A percentile compares a stretch with the other conserved stretches of the same genome.
phyloP scores from a whole-genome alignment of 2,797 vertebrate species.

The Hyperoplus lanceolatus region DNA sequence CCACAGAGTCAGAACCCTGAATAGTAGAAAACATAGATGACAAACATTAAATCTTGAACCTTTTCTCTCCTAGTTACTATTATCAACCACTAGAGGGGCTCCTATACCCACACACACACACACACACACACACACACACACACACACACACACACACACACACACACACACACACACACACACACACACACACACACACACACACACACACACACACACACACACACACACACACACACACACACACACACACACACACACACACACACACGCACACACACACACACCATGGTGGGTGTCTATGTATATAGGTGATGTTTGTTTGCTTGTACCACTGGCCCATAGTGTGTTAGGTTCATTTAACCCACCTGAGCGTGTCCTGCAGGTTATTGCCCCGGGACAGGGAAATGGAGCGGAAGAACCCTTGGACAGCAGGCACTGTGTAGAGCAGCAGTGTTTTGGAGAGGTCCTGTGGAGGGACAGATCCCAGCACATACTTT shows the following conservation, averaged over 20 bases:
- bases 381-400: constrained; percentile 98
- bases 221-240: too few relatives aligned
- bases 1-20: constrained; percentile 97
- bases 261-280: too few relatives aligned
- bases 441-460: constrained; percentile 97
- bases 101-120: constrained; percentile 35
- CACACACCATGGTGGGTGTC: background rate
- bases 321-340: background rate
- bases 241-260: constrained; percentile 1
- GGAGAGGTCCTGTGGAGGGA: constrained; percentile 90
- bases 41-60: background rate
- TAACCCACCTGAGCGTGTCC: constrained; percentile 93
- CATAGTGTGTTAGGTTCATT: background rate
- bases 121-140: too few relatives aligned
- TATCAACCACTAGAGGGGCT: constrained; percentile 78
- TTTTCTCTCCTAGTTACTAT: background rate
- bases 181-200: constrained; percentile 3
- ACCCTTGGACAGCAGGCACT: constrained; percentile 98
- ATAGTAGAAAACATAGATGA: background rate
- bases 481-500: constrained; percentile 44
- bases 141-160: too few relatives aligned
- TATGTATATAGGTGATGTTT: background rate
- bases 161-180: background rate
- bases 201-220: background rate
- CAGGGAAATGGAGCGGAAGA: constrained; percentile 97